Conservation (phyloP, 2,797 vertebrate species). For the Rhincodon typus region DNA sequence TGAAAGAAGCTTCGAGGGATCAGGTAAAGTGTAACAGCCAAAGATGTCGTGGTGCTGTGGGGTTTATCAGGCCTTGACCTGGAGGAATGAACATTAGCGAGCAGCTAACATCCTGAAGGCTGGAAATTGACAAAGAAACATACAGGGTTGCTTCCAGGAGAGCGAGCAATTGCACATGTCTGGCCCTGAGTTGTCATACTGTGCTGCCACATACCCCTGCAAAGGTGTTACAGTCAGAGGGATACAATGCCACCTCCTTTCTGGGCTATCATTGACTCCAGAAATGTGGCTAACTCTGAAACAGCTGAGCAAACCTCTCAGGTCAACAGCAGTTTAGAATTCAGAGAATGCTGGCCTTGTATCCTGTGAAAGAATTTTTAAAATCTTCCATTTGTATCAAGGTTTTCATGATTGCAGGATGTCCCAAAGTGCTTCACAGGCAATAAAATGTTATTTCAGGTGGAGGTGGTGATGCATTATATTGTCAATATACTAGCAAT, state of each 20-base stretch:
- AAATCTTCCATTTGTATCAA: not conserved
- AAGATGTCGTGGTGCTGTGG: not conserved
- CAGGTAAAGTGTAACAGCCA: not conserved
- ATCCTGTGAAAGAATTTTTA: too few relatives aligned
- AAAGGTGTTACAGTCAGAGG: not conserved
- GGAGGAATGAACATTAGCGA: too few relatives aligned
- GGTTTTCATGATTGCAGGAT: not conserved
- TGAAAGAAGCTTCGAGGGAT: not conserved
- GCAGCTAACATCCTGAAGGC: not conserved
- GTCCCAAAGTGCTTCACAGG: not conserved
- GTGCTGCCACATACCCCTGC: too few relatives aligned
- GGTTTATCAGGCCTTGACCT: not conserved
- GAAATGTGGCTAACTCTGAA: too few relatives aligned
- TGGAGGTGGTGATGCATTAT: too few relatives aligned
- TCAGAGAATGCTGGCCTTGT: too few relatives aligned
- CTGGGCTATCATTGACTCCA: too few relatives aligned
- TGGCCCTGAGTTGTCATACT: not conserved
- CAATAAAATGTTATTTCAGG: not conserved
- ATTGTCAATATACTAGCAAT: too few relatives aligned
- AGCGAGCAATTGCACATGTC: not conserved
- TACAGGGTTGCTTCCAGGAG: not conserved
- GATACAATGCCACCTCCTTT: too few relatives aligned
- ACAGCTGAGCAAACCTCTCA: too few relatives aligned
- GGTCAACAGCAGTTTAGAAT: too few relatives aligned
- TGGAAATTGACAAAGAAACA: not conserved